Conservation (phyloP, 1,140 invertebrate species). For the Lordiphosa stackelbergi region DNA sequence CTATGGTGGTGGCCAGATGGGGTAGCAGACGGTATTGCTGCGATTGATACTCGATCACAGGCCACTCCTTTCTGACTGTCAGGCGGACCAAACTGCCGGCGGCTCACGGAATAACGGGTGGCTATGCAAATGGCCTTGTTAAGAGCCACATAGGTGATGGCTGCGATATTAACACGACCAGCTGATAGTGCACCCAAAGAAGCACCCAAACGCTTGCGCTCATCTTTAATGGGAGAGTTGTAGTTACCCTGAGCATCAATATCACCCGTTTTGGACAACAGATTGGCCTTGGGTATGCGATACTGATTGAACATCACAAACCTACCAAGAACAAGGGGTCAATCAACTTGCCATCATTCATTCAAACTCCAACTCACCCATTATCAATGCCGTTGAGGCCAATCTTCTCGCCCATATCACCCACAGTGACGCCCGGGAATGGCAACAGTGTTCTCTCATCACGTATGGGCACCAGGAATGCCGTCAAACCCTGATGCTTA, state of each 20-base stretch:
- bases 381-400: conserved; percentile 91
- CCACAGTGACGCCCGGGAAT: conserved; percentile 86
- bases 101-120: conserved; percentile 87
- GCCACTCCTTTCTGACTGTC: conserved; percentile 80
- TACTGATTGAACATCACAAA: conserved; percentile 93
- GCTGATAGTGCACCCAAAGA: conserved; percentile 90
- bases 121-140: conserved; percentile 86
- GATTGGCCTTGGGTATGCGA: conserved; percentile 85
- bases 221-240: conserved; percentile 84
- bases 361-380: conserved; percentile 78
- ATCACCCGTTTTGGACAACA: conserved; percentile 92
- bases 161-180: conserved; percentile 85
- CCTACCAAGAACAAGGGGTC: conserved; percentile 47
- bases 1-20: conserved; percentile 86
- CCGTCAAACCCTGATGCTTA: conserved; percentile 86
- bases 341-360: not conserved
- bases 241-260: conserved; percentile 91
- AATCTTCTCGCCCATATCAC: conserved; percentile 90
- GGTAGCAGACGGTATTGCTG: conserved; percentile 92
- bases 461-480: conserved; percentile 88
- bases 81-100: conserved; percentile 87
- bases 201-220: conserved; percentile 87
- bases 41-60: conserved; percentile 91
- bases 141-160: conserved; percentile 57
- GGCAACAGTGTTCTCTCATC: conserved; percentile 84